A percentile compares a stretch with the other conserved stretches of the same genome.
Evolutionary conservation across 2,113 vertebrate genomes (phyloP).

Genomic region (Laterallus jamaicensis): DNA sequence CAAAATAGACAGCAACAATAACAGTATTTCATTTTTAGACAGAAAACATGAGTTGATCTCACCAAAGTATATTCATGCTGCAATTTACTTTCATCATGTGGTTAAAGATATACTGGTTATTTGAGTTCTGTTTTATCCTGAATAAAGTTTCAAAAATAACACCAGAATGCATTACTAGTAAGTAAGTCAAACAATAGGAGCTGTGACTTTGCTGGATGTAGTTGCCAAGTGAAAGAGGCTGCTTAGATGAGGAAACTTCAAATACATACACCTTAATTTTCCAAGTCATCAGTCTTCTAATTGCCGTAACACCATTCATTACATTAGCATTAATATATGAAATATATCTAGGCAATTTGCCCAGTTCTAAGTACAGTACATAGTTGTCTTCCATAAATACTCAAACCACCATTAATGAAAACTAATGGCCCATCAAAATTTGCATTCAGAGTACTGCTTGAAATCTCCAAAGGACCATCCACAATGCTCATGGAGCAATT

Average conservation of each 20-base stretch:
- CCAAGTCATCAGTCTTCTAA: slow-evolving; percentile 77
- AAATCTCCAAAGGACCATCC: slow-evolving; percentile 75
- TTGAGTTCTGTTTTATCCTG: background rate
- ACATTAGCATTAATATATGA: slow-evolving; percentile 75
- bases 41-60: background rate
- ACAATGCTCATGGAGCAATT: slow-evolving; percentile 48
- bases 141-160: background rate
- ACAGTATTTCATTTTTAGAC: background rate
- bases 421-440: slow-evolving; percentile 80
- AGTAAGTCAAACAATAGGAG: background rate
- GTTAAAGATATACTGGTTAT: background rate
- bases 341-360: slow-evolving; percentile 79
- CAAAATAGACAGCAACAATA: background rate
- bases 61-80: background rate
- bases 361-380: slow-evolving; percentile 74
- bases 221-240: slow-evolving; percentile 4
- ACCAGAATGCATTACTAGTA: background rate
- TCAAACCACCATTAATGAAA: slow-evolving; percentile 78
- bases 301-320: slow-evolving; percentile 75
- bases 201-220: background rate
- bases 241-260: slow-evolving; percentile 58
- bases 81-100: background rate
- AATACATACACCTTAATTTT: slow-evolving; percentile 74
- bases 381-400: slow-evolving; percentile 81
- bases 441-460: slow-evolving; percentile 57